Percentiles rank a stretch among this genome's conserved stretches.
These are phyloP conservation scores for Equus przewalskii DNA, from an alignment of 2,113 vertebrate genomes.

Conservation along the genomic window DNA sequence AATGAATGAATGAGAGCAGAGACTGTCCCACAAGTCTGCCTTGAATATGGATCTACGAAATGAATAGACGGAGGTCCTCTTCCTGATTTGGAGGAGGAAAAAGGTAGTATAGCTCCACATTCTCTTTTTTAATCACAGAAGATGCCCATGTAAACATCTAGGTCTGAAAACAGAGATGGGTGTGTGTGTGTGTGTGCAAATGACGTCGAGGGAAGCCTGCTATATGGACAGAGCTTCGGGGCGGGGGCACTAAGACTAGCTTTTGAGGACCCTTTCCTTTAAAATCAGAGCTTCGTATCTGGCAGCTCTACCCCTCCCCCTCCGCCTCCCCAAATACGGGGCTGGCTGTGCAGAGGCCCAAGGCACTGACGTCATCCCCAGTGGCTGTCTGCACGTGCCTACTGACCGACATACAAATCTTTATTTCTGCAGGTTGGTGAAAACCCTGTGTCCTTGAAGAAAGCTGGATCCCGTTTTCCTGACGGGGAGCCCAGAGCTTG, in stretches of 20 bases:
- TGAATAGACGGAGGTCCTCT: background rate
- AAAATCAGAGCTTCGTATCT: background rate
- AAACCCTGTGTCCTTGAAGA: slow-evolving; percentile 90
- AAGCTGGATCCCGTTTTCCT: slow-evolving; percentile 89
- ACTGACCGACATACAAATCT: slow-evolving; percentile 69
- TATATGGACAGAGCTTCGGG: background rate
- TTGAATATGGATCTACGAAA: background rate
- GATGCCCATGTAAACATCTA: background rate
- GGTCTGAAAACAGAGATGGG: background rate
- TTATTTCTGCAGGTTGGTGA: slow-evolving; percentile 88
- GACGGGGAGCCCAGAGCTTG: slow-evolving; percentile 87
- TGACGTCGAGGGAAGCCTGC: background rate
- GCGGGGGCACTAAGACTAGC: background rate
- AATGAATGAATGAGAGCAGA: background rate
- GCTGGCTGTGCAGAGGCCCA: background rate
- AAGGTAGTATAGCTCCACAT: background rate
- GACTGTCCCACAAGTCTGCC: background rate
- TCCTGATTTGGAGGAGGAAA: background rate
- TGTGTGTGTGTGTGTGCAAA: background rate
- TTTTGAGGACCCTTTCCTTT: background rate
- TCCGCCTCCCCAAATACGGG: background rate
- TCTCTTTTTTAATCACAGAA: background rate
- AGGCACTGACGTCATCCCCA: slow-evolving; percentile 60
- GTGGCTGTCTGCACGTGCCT: slow-evolving; percentile 29
- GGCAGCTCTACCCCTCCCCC: background rate